Evolutionary conservation across 2,888 invertebrate species (phyloP).

Genomic region (Ceratothoa steindachneri): DNA sequence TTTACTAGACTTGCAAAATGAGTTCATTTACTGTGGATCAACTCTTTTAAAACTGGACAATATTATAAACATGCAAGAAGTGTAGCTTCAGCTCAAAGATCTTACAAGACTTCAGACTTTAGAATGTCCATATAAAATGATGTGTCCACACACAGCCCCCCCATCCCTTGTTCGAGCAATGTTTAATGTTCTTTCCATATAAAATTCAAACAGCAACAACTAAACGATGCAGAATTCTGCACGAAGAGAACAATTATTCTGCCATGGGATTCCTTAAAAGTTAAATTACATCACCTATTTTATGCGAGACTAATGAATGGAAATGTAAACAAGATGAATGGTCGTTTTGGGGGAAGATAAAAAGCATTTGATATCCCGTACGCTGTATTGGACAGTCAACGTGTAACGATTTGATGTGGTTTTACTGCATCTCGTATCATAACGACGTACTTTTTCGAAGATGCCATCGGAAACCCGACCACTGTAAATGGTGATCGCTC

Average conservation of each 20-base stretch:
- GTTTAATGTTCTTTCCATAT: background rate
- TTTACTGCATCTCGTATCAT: background rate
- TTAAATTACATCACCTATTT: background rate
- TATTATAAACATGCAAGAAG: too few relatives aligned
- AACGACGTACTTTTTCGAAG: background rate
- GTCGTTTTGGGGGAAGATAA: background rate
- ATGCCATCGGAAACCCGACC: background rate
- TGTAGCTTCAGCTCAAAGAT: too few relatives aligned
- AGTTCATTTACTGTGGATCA: too few relatives aligned
- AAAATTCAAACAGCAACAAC: background rate
- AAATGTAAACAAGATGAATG: background rate
- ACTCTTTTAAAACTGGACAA: too few relatives aligned
- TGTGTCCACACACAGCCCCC: too few relatives aligned
- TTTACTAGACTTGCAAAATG: too few relatives aligned
- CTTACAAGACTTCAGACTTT: too few relatives aligned
- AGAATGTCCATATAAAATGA: too few relatives aligned
- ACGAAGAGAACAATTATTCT: background rate
- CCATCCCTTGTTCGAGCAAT: background rate
- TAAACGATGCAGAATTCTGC: background rate
- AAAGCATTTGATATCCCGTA: background rate
- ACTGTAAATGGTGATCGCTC: background rate
- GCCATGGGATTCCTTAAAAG: background rate
- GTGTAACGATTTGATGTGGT: background rate
- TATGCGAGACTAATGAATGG: background rate
- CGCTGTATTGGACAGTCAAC: background rate